These are phyloP conservation scores for Casuarius casuarius DNA, from an alignment of 2,113 vertebrate genomes.

Conservation along the genomic window DNA sequence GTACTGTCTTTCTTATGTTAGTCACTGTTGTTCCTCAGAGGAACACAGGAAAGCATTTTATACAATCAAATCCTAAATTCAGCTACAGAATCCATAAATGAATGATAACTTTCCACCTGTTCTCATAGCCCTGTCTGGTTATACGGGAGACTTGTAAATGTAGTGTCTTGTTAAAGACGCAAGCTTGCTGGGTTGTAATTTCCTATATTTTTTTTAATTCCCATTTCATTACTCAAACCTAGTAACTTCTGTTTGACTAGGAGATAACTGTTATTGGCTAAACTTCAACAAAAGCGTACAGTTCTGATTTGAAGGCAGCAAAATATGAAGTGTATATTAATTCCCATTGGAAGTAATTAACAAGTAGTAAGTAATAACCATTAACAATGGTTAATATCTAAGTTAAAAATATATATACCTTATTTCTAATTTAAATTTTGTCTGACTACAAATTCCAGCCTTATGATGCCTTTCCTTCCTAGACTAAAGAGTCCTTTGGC, in stretches of 20 bases:
- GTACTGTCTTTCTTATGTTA: not conserved
- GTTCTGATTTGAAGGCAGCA: not conserved
- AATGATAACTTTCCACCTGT: not conserved
- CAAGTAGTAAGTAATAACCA: too few species aligned
- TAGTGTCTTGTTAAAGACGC: not conserved
- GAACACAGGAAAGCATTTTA: not conserved
- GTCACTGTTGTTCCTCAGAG: not conserved
- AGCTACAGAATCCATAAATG: not conserved
- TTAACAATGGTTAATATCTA: not conserved
- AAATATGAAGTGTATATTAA: not conserved
- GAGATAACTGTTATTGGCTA: not conserved
- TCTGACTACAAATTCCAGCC: not conserved
- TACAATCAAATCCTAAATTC: not conserved
- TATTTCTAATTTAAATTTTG: not conserved
- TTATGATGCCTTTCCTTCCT: not conserved
- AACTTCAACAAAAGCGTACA: not conserved
- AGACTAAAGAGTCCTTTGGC: not conserved
- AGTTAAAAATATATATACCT: not conserved
- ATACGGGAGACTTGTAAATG: not conserved
- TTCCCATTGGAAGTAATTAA: not conserved
- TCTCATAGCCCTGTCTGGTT: not conserved
- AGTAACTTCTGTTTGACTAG: not conserved
- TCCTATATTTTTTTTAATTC: not conserved
- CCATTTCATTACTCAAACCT: not conserved
- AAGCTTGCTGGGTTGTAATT: not conserved